Evolutionary conservation across 2,797 vertebrate genomes (phyloP).

Genomic region (Triplophysa bombifrons): DNA sequence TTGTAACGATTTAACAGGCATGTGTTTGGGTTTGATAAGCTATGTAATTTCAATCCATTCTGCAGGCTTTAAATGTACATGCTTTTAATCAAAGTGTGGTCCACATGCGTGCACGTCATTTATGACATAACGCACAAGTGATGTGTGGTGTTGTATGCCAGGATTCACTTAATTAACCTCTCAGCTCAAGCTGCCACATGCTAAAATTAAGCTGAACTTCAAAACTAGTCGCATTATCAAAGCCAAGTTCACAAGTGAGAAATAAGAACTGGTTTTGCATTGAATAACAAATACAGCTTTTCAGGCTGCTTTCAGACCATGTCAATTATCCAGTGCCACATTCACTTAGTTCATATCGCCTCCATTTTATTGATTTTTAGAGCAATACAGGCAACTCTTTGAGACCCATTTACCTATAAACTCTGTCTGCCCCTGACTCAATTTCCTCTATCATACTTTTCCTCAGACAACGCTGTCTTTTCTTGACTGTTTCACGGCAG

Average conservation of each 20-base stretch:
- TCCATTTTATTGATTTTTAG: constrained; percentile 35
- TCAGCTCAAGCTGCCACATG: constrained; percentile 17
- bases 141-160: background rate
- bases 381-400: constrained; percentile 44
- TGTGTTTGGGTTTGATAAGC: constrained; percentile 55
- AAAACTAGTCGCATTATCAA: constrained; percentile 30
- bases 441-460: constrained; percentile 16
- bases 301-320: constrained; percentile 10
- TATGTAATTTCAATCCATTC: constrained; percentile 47
- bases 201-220: constrained; percentile 28
- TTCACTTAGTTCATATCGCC: constrained; percentile 36
- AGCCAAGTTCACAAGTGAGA: constrained; percentile 13
- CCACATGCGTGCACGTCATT: constrained; percentile 16
- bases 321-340: constrained; percentile 35
- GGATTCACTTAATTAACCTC: constrained; percentile 21
- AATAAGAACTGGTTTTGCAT: constrained; percentile 29
- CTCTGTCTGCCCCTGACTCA: constrained; percentile 32
- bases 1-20: constrained; percentile 72
- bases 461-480: constrained; percentile 50
- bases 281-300: constrained; percentile 24
- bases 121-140: background rate
- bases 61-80: constrained; percentile 42
- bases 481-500: constrained; percentile 43
- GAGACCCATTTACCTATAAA: constrained; percentile 44
- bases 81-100: constrained; percentile 29